Conservation (phyloP, 2,888 invertebrate species). For the Creontiades dilutus region DNA sequence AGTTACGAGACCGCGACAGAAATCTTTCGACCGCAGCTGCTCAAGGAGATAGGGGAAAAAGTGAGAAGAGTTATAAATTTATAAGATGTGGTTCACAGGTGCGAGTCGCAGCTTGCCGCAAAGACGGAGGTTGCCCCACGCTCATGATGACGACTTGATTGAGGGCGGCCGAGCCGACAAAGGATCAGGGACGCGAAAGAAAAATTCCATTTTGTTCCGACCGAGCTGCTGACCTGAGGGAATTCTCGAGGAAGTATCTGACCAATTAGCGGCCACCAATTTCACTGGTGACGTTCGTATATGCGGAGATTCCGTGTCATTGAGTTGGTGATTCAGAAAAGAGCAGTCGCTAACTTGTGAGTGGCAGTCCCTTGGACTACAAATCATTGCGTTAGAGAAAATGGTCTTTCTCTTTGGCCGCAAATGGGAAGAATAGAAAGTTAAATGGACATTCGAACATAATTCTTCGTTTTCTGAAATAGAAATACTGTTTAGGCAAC, state of each 20-base stretch:
- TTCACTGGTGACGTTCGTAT: neutral
- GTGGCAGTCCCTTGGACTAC: no score
- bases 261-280: neutral
- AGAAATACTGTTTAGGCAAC: no score
- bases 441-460: no score
- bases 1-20: neutral
- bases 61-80: neutral
- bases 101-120: neutral
- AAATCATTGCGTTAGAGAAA: no score
- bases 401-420: no score
- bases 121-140: neutral
- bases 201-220: neutral
- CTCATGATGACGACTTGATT: neutral
- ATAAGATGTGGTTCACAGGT: neutral
- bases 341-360: neutral
- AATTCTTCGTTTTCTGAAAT: no score
- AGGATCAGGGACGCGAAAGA: neutral
- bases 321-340: neutral
- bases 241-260: neutral
- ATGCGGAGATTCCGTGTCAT: neutral
- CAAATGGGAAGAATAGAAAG: no score
- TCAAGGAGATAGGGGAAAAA: neutral
- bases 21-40: neutral
- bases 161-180: slow-evolving; percentile 1
- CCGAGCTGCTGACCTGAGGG: neutral